These are phyloP conservation scores for Periophthalmodon schlosseri DNA, from an alignment of 2,113 vertebrate species.

Conservation along the genomic window DNA sequence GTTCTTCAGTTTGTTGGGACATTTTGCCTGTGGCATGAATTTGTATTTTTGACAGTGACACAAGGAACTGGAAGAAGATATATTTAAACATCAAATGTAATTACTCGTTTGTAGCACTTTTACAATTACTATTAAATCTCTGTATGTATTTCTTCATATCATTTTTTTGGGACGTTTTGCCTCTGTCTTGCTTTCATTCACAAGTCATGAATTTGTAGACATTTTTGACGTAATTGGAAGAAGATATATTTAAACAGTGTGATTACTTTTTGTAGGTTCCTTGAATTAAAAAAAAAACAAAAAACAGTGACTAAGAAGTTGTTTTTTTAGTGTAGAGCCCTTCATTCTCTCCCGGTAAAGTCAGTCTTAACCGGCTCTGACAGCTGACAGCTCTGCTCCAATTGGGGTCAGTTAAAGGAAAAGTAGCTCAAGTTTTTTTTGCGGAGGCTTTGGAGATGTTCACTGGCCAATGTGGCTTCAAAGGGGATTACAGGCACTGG, in stretches of 20 bases:
- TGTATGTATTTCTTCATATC: too few relatives aligned
- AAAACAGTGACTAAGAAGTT: not conserved
- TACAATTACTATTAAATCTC: too few relatives aligned
- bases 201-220: too few relatives aligned
- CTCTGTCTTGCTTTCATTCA: too few relatives aligned
- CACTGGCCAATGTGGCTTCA: conserved; percentile 80
- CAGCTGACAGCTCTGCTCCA: conserved; percentile 78
- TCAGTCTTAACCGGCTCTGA: conserved; percentile 75
- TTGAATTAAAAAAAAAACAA: not conserved
- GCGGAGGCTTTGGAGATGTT: conserved; percentile 74
- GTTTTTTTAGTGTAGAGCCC: conserved; percentile 45
- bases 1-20: too few relatives aligned
- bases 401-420: conserved; percentile 82
- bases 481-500: conserved; percentile 79
- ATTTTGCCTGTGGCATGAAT: too few relatives aligned
- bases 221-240: too few relatives aligned
- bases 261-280: not conserved
- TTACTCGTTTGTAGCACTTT: too few relatives aligned
- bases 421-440: conserved; percentile 81
- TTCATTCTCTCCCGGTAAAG: conserved; percentile 73
- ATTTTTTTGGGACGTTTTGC: too few relatives aligned
- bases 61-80: too few relatives aligned
- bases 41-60: too few relatives aligned
- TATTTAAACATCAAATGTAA: too few relatives aligned
- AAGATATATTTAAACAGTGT: not conserved